Evolutionary conservation across 2,888 invertebrate genomes (phyloP).

Genomic region (Agonopterix subpropinquella): DNA sequence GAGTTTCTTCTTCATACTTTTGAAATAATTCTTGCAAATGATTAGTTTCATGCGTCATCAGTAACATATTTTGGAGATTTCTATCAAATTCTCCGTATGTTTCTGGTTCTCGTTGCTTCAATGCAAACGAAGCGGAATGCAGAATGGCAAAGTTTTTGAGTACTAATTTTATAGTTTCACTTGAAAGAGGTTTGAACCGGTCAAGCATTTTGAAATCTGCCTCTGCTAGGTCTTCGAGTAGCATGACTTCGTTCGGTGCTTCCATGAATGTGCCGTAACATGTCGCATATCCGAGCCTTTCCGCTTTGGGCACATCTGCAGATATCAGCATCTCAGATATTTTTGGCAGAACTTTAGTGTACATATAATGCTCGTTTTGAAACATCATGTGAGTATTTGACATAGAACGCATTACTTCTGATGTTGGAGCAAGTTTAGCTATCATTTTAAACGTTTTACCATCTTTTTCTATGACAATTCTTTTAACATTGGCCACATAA

Average conservation of each 20-base stretch:
- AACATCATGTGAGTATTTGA: conserved; percentile 17
- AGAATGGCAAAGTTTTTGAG: conserved; percentile 27
- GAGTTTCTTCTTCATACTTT: conserved; percentile 2
- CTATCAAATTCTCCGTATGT: conserved; percentile 14
- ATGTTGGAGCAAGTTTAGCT: conserved; percentile 27
- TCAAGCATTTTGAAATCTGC: conserved; percentile 25
- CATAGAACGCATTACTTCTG: conserved; percentile 12
- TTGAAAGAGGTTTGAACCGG: conserved; percentile 12
- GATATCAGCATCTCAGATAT: conserved; percentile 21
- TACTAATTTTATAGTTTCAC: conserved; percentile 17
- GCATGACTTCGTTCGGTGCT: conserved; percentile 30
- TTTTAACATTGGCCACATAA: conserved; percentile 25
- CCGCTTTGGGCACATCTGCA: conserved; percentile 20
- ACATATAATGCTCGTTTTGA: conserved; percentile 30
- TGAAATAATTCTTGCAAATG: conserved; percentile 1
- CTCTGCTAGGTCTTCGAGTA: conserved; percentile 33
- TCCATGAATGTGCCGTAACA: conserved; percentile 29
- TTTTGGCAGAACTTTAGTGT: conserved; percentile 28
- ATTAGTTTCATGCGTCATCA: not conserved
- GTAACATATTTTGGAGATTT: conserved; percentile 14
- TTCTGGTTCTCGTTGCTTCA: conserved; percentile 26
- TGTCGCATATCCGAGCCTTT: conserved; percentile 23
- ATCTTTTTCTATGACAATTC: conserved; percentile 23
- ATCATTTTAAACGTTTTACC: conserved; percentile 24
- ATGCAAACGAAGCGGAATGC: conserved; percentile 28